These are phyloP conservation scores for Lepidurus arcticus DNA, from an alignment of 1,140 invertebrate species.

Conservation along the genomic window DNA sequence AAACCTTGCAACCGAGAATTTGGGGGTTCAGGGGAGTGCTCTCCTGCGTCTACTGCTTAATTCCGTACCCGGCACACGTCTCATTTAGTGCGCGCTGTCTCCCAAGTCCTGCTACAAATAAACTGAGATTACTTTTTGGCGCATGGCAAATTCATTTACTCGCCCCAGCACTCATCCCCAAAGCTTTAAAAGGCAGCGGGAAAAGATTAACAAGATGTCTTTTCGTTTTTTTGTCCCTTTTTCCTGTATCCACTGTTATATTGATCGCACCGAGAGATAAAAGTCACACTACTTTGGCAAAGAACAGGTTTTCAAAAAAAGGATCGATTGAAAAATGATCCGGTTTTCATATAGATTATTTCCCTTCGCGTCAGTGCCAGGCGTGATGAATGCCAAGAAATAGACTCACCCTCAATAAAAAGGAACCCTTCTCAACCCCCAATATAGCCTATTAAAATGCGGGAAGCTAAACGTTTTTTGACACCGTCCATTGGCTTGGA, in stretches of 20 bases:
- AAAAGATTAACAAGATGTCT: background rate
- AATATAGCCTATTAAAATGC: background rate
- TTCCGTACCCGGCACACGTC: background rate
- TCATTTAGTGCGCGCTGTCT: background rate
- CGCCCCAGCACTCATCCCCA: background rate
- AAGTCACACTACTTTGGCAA: background rate
- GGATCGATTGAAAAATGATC: background rate
- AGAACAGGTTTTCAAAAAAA: background rate
- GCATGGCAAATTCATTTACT: constrained; percentile 13
- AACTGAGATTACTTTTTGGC: background rate
- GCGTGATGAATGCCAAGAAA: background rate
- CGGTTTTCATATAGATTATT: background rate
- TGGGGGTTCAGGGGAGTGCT: background rate
- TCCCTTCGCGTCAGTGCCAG: background rate
- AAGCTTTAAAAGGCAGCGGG: background rate
- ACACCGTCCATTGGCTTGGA: too few relatives aligned
- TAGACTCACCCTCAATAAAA: background rate
- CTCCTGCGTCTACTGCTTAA: background rate
- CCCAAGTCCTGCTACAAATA: constrained; percentile 10
- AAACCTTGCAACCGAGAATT: background rate
- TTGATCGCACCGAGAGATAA: background rate
- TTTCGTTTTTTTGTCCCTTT: background rate
- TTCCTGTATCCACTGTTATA: background rate
- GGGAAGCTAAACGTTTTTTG: background rate
- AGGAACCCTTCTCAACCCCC: background rate